Evolutionary conservation across 2,888 invertebrate species (phyloP).

Genomic region (Macaria liturata): DNA sequence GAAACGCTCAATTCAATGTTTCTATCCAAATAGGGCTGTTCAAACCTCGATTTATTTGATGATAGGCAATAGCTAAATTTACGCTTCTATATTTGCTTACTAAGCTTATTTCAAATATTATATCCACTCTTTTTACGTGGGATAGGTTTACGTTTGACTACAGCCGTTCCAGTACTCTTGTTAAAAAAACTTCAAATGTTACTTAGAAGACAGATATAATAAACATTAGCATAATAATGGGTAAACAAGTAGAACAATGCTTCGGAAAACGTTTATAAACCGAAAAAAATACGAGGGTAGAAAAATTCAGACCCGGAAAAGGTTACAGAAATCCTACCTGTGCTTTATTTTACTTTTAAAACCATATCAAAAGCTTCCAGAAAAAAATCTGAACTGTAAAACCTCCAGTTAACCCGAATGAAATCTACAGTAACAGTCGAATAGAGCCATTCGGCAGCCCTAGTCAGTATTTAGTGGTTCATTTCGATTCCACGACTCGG

Average conservation of each 20-base stretch:
- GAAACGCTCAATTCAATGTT: constrained; percentile 19
- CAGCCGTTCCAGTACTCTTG: too few relatives aligned
- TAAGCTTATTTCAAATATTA: too few relatives aligned
- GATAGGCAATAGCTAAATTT: background rate
- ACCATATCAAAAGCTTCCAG: background rate
- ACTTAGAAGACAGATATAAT: too few relatives aligned
- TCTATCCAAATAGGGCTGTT: constrained; percentile 5
- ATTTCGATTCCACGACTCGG: constrained; percentile 64
- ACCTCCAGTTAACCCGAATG: background rate
- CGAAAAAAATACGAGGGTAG: background rate
- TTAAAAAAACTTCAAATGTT: too few relatives aligned
- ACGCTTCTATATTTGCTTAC: background rate
- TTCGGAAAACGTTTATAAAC: background rate
- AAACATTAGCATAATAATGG: too few relatives aligned
- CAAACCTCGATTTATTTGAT: background rate
- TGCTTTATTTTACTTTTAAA: background rate
- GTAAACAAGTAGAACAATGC: too few relatives aligned
- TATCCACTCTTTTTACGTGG: too few relatives aligned
- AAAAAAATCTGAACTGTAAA: constrained; percentile 1
- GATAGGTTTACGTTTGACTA: too few relatives aligned
- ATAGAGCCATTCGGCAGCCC: constrained; percentile 29
- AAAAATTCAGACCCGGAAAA: background rate
- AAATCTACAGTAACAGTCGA: constrained; percentile 8
- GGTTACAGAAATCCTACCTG: background rate
- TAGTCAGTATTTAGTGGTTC: constrained; percentile 64